Base-by-base conservation (phyloP, 2,888 invertebrate species). In the Drosophila mayaguana region DNA sequence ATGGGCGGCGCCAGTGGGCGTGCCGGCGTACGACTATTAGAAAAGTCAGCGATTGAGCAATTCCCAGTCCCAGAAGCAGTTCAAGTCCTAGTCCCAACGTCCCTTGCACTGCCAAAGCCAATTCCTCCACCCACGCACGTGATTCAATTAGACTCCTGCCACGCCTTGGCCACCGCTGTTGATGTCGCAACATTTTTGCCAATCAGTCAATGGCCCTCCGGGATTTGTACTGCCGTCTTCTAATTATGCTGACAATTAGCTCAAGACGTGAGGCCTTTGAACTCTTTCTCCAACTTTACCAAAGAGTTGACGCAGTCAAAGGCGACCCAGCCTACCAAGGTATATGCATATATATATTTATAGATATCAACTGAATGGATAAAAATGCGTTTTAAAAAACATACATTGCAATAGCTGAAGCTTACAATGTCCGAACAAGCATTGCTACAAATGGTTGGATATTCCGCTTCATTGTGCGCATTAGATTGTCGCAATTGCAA, bases 161-260 rank as follows among this genome's bases (percentile, higher is more conserved):
- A 57, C 25, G 54, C 42, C 20, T 50, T 40, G 0, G 43, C 50
- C 25, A 2, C 18, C n/a, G 18, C 3, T 38, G 36, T 42, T 22
- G 48, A 64, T 50, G 48, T 50, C 48, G 48, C 48, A 32, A 50
- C 32, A 50, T 50, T 32, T 55, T 66, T 56, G 57, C 68, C 56
- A 88, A 86, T 83, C 83, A 84, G 79, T 74, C 84, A 72, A 79
- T 51, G 60, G 62, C 59, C 83, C 76, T 65, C 56, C 40, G 79
- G 89, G 89, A 75, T 69, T 74, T 67, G 64, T 63, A 64, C 48
- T 67, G 56, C 54, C 61, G 62, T 60, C 88, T 73, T 77, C 75
- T 89, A 88, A 83, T 83, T 83, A 83, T 73, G 71, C 68, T 64
- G 73, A 72, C 88, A 83, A 83, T 83, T 83, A 88, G 83, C 57